Evolutionary conservation across 2,888 invertebrate genomes (phyloP), one percentile per base, ranked within the genome.

Genomic region (Melanophora roralis): DNA sequence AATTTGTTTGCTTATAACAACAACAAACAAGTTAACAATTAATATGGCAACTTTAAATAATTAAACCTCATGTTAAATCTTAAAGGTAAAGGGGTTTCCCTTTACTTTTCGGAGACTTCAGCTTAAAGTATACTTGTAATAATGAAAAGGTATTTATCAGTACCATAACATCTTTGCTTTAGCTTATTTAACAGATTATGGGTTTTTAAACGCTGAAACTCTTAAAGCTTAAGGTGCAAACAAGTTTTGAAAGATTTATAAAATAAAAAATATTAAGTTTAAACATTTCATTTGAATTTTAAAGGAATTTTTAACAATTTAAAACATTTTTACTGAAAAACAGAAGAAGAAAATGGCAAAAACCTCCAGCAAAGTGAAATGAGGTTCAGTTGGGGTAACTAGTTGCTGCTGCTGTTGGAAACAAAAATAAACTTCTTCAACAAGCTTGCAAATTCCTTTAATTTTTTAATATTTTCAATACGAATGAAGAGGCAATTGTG

Each of bases 401-500:
- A 36, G 23, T 23, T 59, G 38, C 19, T 53, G 19, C 32, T 53
- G 45, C 8, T 19, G 49, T 49, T 45, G 12, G 5, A 45, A 47
- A 36, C 36, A 59, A 49, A 49, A 60, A 43, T 3, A 7, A 51
- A 57, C 36, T 21, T 53, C 21, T 36, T 60, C 59, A 74, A 60
- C 60, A 62, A 64, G 69, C 55, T 69, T 69, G 76, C 62, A 69
- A 76, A 76, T 76, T 69, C 69, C 47, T 49, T 57, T 69, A 69
- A 69, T 76, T 76, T 38, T 49, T 34, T 40, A 49, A 9, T 43
- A 68, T 75, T 55, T 62, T 55, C 34, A 36, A 19, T 36, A 14
- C 34, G 6, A 27, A 27, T 27, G 27, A 27, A 27, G 4, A 6
- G 6, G 6, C 27, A 6, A 27, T 5, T 6, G 27, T 43, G 51